phyloP scores from a whole-genome alignment of 2,888 invertebrate genomes.

The Brachylomia viminalis region DNA sequence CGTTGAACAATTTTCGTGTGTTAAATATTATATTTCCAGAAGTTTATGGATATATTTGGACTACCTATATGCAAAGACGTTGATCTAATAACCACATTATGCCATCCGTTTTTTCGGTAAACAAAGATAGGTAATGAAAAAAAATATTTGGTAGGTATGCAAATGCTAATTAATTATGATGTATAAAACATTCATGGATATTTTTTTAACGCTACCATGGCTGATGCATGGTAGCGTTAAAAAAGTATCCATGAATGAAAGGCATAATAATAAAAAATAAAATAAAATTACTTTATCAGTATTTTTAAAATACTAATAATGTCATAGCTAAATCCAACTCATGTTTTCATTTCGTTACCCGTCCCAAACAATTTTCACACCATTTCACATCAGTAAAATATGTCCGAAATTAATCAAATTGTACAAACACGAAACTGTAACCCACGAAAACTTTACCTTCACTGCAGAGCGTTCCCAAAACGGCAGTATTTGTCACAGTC shows the following conservation, averaged over 20 bases:
- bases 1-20: background rate
- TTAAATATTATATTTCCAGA: constrained; percentile 4
- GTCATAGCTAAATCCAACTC: background rate
- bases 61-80: too few species aligned
- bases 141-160: background rate
- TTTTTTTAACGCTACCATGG: too few species aligned
- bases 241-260: background rate
- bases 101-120: too few species aligned
- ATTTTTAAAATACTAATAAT: background rate
- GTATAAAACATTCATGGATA: too few species aligned
- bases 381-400: constrained; percentile 22
- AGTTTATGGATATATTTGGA: background rate
- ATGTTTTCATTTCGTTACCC: background rate
- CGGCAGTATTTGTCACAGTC: constrained; percentile 51
- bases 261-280: too few species aligned
- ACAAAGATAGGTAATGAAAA: background rate
- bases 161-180: background rate
- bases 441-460: constrained; percentile 44
- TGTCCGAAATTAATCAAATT: constrained; percentile 47
- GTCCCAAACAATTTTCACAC: background rate
- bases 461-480: constrained; percentile 47
- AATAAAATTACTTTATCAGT: too few species aligned
- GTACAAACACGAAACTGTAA: constrained; percentile 29
- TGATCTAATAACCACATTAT: background rate
- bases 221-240: background rate